phyloP scores from a whole-genome alignment of 2,888 invertebrate species.

The Bellardia bayeri region DNA sequence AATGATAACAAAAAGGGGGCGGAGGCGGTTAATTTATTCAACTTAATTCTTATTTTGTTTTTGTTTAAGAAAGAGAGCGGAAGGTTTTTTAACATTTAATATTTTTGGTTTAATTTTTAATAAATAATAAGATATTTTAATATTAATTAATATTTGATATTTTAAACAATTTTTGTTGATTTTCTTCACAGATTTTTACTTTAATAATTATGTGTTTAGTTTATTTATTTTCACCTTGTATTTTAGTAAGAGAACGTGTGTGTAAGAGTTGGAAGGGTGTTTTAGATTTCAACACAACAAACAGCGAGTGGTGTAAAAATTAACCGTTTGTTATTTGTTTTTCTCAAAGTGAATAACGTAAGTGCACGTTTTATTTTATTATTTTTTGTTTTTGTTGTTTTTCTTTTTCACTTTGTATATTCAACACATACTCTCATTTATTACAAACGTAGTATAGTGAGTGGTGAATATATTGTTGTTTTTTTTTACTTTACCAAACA shows the following conservation, averaged over 20 bases:
- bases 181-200: background rate
- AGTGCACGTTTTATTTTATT: conserved; percentile 78
- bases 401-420: conserved; percentile 57
- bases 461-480: conserved; percentile 69
- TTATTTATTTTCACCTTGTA: conserved; percentile 45
- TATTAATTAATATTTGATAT: background rate
- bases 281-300: conserved; percentile 23
- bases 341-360: conserved; percentile 74
- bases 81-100: conserved; percentile 16
- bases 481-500: conserved; percentile 55
- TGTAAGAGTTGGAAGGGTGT: background rate
- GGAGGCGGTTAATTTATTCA: background rate
- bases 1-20: conserved; percentile 34
- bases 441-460: conserved; percentile 22
- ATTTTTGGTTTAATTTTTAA: conserved; percentile 1
- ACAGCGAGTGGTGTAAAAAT: conserved; percentile 57
- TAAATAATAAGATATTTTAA: background rate
- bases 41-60: conserved; percentile 6
- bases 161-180: background rate
- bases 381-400: conserved; percentile 68
- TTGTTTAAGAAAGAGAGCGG: conserved; percentile 44
- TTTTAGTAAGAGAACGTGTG: background rate
- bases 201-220: conserved; percentile 12
- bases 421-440: conserved; percentile 46
- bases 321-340: conserved; percentile 50